These are phyloP conservation scores for Neomonachus schauinslandi DNA, from an alignment of 2,113 vertebrate species.

Conservation along the genomic window DNA sequence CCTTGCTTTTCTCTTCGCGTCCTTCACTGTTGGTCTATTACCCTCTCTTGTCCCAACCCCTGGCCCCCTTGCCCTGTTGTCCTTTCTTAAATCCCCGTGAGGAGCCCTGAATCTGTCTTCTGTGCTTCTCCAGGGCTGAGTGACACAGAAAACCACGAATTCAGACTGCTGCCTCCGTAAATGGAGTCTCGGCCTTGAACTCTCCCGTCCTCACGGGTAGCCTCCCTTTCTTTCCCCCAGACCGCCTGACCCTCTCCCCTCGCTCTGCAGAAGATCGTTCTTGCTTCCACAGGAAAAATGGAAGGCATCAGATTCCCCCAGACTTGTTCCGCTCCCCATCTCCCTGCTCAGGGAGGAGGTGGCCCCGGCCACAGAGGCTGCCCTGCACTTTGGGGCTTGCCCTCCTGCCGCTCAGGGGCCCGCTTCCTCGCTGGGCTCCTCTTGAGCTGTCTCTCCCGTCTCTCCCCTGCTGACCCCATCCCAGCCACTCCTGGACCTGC, in stretches of 20 bases:
- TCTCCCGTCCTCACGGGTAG: neutral
- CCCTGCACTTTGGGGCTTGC: neutral
- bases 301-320: neutral
- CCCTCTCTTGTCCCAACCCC: neutral
- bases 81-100: neutral
- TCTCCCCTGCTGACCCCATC: neutral
- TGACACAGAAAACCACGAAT: neutral
- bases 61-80: neutral
- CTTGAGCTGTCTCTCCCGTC: neutral
- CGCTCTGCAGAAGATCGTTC: neutral
- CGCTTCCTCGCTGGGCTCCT: neutral
- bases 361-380: too few relatives aligned
- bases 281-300: neutral
- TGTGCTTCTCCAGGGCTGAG: neutral
- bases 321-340: neutral
- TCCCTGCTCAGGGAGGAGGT: neutral
- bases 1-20: neutral
- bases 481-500: neutral
- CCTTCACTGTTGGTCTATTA: neutral
- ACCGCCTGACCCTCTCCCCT: neutral
- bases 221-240: neutral
- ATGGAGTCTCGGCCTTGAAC: neutral
- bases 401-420: neutral
- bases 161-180: neutral
- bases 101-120: neutral